Evolutionary conservation across 2,113 vertebrate genomes (phyloP).

Genomic region (Rhineura floridana): DNA sequence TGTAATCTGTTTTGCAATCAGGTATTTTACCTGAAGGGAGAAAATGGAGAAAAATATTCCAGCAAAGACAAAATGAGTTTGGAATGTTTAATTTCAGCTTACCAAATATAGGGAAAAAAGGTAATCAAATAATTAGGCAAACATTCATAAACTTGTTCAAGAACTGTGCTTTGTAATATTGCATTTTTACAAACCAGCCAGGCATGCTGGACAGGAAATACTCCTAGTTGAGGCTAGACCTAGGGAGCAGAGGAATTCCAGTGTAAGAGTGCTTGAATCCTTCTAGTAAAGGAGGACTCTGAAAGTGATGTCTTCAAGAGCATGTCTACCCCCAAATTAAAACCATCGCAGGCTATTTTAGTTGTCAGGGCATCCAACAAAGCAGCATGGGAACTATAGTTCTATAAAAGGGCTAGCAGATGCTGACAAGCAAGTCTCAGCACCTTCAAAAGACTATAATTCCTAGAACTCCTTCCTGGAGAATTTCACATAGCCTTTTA

Average conservation of each 20-base stretch:
- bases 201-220: not conserved
- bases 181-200: not conserved
- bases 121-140: slow-evolving; percentile 26
- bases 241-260: not conserved
- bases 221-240: not conserved
- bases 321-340: not conserved
- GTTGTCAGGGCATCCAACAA: not conserved
- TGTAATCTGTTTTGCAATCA: slow-evolving; percentile 36
- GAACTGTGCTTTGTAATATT: not conserved
- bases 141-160: not conserved
- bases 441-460: too few relatives aligned
- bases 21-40: not conserved
- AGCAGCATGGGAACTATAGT: too few relatives aligned
- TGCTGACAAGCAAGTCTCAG: too few relatives aligned
- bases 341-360: not conserved
- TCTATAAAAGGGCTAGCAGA: too few relatives aligned
- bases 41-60: slow-evolving; percentile 17
- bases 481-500: too few relatives aligned
- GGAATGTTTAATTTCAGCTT: slow-evolving; percentile 53
- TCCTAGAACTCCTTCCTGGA: too few relatives aligned
- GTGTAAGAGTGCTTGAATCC: too few relatives aligned
- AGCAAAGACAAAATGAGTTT: not conserved
- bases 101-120: slow-evolving; percentile 27
- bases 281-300: not conserved
- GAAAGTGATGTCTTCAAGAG: not conserved